Conservation (phyloP, 1,140 invertebrate species). For the Drosophila sturtevanti region DNA sequence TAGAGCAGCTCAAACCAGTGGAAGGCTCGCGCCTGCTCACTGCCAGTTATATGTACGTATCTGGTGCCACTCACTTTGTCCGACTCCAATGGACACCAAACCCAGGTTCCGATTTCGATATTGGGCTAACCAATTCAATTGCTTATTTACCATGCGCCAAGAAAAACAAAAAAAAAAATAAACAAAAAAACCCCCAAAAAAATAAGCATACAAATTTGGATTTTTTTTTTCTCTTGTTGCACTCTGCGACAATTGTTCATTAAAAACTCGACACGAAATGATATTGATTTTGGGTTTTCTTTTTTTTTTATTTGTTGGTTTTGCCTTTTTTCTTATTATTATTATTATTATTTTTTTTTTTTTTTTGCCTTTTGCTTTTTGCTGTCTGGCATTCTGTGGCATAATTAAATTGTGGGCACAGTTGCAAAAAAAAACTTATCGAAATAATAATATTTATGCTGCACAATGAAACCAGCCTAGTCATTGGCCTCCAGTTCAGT, state of each 20-base stretch:
- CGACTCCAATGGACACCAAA: not conserved
- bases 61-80: constrained; percentile 41
- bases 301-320: not conserved
- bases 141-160: constrained; percentile 60
- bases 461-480: constrained; percentile 54
- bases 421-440: constrained; percentile 46
- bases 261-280: constrained; percentile 62
- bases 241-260: constrained; percentile 62
- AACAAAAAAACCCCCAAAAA: too few species aligned
- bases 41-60: constrained; percentile 31
- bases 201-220: not conserved
- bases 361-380: constrained; percentile 15
- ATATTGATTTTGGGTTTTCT: constrained; percentile 58
- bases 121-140: constrained; percentile 48
- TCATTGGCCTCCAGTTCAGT: constrained; percentile 28
- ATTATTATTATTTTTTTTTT: too few species aligned
- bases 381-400: constrained; percentile 40
- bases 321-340: too few species aligned
- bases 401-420: constrained; percentile 71
- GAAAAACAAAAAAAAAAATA: constrained; percentile 18
- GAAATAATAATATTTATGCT: constrained; percentile 72
- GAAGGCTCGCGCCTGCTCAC: constrained; percentile 29
- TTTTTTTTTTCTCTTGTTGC: constrained; percentile 12
- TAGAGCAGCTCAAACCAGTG: constrained; percentile 30
- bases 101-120: constrained; percentile 22